Conservation (phyloP, 1,140 invertebrate genomes). For the Ephestia elutella region DNA sequence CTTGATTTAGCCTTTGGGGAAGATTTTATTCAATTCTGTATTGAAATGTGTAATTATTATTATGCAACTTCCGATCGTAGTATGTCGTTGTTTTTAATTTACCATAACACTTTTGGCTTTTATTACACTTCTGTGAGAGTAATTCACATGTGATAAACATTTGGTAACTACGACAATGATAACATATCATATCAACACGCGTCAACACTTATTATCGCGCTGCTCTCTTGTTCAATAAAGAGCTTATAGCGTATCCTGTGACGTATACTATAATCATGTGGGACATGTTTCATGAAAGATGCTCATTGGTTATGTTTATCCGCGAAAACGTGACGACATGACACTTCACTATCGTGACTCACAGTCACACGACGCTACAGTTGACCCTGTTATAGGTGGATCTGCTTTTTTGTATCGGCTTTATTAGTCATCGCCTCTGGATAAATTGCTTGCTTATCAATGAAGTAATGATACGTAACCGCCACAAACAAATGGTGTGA, state of each 20-base stretch:
- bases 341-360: constrained; percentile 45
- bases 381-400: constrained; percentile 47
- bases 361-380: constrained; percentile 25
- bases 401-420: constrained; percentile 45
- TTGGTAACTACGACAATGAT: background rate
- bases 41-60: too few relatives aligned
- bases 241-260: constrained; percentile 18
- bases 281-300: background rate
- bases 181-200: constrained; percentile 1
- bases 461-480: constrained; percentile 45
- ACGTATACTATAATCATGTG: constrained; percentile 7
- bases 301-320: background rate
- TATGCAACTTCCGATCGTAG: too few relatives aligned
- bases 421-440: constrained; percentile 52
- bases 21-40: too few relatives aligned
- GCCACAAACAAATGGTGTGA: background rate
- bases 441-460: constrained; percentile 37
- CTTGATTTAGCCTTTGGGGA: too few relatives aligned
- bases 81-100: too few relatives aligned
- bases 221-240: background rate
- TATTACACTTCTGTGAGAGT: background rate
- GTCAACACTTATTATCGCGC: background rate
- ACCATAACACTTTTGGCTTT: too few relatives aligned
- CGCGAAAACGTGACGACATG: constrained; percentile 41
- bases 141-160: background rate